phyloP scores from a whole-genome alignment of 2,113 vertebrate genomes.

The Ictalurus punctatus region DNA sequence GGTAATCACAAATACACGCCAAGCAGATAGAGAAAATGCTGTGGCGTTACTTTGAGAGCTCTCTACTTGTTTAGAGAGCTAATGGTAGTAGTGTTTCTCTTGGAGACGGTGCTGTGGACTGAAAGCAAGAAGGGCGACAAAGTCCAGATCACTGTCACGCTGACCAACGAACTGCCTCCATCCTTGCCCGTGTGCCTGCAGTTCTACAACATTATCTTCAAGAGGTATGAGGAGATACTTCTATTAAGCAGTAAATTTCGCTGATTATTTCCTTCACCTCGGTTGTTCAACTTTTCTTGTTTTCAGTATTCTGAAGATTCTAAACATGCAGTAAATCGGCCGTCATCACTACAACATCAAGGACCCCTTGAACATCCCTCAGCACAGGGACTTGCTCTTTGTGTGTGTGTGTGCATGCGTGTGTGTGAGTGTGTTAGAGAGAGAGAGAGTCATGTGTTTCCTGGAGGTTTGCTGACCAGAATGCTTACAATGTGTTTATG shows the following conservation, averaged over 20 bases:
- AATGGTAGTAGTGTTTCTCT: neutral
- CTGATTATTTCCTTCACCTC: neutral
- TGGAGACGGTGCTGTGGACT: constrained; percentile 85
- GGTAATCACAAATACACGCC: neutral
- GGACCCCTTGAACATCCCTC: constrained; percentile 83
- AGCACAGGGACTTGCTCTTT: constrained; percentile 78
- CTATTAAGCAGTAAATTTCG: neutral
- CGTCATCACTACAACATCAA: constrained; percentile 89
- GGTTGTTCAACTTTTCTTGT: neutral
- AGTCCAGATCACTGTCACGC: constrained; percentile 82
- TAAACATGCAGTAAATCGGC: constrained; percentile 94
- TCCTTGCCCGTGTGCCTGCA: constrained; percentile 88
- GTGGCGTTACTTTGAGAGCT: neutral
- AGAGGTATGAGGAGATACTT: constrained; percentile 29
- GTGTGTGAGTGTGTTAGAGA: no score
- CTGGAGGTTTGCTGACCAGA: no score
- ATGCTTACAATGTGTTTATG: no score
- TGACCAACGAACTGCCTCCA: constrained; percentile 90
- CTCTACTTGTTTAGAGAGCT: neutral
- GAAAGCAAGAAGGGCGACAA: constrained; percentile 81
- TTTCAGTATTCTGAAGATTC: constrained; percentile 84
- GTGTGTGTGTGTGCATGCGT: neutral
- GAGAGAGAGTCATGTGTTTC: no score
- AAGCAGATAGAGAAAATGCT: neutral
- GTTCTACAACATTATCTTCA: constrained; percentile 94